Evolutionary conservation across 1,140 invertebrate species (phyloP).

Genomic region (Heterodera carotae): DNA sequence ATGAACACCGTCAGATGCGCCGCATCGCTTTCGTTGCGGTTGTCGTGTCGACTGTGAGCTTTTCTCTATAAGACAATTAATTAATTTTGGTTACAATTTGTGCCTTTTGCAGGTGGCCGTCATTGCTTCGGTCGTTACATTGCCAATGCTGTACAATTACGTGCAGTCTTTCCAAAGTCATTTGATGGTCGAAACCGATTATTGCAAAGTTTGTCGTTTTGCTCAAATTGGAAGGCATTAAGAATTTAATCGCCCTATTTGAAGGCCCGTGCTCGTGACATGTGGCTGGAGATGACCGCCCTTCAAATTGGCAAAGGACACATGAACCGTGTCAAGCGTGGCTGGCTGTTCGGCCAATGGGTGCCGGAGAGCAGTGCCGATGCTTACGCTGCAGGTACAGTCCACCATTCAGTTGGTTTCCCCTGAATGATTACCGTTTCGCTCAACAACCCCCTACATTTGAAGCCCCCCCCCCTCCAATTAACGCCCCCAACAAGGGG

Average conservation of each 20-base stretch:
- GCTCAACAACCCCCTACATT: no score
- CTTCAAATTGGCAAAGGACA: constrained; percentile 65
- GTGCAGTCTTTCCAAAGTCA: constrained; percentile 65
- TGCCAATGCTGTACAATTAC: constrained; percentile 66
- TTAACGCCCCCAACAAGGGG: no score
- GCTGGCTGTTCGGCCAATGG: constrained; percentile 66
- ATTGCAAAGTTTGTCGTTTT: constrained; percentile 56
- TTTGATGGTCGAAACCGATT: constrained; percentile 65
- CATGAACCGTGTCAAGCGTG: constrained; percentile 60
- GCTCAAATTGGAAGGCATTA: no score
- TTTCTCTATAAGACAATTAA: neutral
- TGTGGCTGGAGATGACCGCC: constrained; percentile 66
- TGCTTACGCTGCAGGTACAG: constrained; percentile 28
- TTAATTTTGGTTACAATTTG: neutral
- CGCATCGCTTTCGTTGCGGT: constrained; percentile 65
- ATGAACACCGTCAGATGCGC: constrained; percentile 59
- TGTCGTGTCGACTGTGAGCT: constrained; percentile 60
- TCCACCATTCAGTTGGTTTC: neutral
- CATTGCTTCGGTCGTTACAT: constrained; percentile 64
- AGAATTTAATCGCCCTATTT: constrained; percentile 8
- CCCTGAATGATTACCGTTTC: no score
- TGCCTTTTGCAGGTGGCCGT: constrained; percentile 46
- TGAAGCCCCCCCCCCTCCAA: no score
- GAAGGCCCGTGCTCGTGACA: constrained; percentile 62
- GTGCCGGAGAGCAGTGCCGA: constrained; percentile 62